Conservation (phyloP, 30 jellyfish, hydroid and myxozoan genomes). For the Cassiopea andromeda region DNA sequence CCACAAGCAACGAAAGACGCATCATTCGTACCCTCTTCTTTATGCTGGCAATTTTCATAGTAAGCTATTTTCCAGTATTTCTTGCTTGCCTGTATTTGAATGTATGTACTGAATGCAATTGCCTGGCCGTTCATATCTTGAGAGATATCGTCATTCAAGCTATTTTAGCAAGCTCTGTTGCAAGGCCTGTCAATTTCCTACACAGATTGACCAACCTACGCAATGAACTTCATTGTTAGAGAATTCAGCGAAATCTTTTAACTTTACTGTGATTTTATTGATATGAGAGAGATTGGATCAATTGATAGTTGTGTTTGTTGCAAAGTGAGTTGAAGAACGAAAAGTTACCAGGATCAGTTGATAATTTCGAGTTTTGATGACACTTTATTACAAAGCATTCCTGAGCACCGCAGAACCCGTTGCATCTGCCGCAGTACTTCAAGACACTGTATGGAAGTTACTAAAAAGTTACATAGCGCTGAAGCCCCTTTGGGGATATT, state of each 20-base stretch:
- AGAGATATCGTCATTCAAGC: slow-evolving; percentile 61
- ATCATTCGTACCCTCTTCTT: slow-evolving; percentile 62
- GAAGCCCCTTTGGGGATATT: too few species aligned
- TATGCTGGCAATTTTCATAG: slow-evolving; percentile 63
- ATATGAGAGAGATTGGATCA: too few species aligned
- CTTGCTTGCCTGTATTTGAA: slow-evolving; percentile 65
- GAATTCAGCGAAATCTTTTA: background rate
- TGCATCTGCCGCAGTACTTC: too few species aligned
- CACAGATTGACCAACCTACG: slow-evolving; percentile 54
- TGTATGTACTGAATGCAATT: slow-evolving; percentile 65
- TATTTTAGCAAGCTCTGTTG: slow-evolving; percentile 63
- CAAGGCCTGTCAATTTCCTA: slow-evolving; percentile 67
- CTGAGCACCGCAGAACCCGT: too few species aligned
- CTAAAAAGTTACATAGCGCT: too few species aligned
- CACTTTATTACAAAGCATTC: too few species aligned
- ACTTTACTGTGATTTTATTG: background rate
- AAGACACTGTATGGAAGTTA: too few species aligned
- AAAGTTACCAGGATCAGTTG: too few species aligned
- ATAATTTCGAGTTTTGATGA: too few species aligned
- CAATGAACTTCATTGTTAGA: slow-evolving; percentile 31
- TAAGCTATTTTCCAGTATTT: slow-evolving; percentile 66
- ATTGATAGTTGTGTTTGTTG: too few species aligned
- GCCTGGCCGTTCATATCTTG: slow-evolving; percentile 67
- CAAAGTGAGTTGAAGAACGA: too few species aligned
- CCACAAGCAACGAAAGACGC: slow-evolving; percentile 68